A percentile compares a stretch with the other conserved stretches of the same genome.
phyloP scores from a whole-genome alignment of 2,797 vertebrate species.

The Neosilurus mollespiculum region DNA sequence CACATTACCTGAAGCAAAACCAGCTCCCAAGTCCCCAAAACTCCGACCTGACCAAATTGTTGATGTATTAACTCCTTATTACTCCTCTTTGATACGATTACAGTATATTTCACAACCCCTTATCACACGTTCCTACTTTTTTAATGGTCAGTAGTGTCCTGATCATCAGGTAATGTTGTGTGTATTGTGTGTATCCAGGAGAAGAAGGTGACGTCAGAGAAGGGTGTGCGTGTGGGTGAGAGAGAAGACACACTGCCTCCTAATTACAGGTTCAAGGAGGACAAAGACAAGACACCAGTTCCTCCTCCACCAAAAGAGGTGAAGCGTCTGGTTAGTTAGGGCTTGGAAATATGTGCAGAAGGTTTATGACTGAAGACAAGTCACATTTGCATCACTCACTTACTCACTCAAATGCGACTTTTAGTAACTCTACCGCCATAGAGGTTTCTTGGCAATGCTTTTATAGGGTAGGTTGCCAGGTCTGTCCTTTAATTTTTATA shows the following conservation, averaged over 20 bases:
- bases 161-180: background rate
- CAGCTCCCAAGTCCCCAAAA: conserved; percentile 63
- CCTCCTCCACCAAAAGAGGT: conserved; percentile 46
- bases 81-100: too few species aligned
- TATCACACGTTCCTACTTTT: background rate
- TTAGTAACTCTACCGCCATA: too few species aligned
- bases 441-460: too few species aligned
- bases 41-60: conserved; percentile 70
- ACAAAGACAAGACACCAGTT: conserved; percentile 8
- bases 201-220: conserved; percentile 31
- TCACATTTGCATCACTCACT: too few species aligned
- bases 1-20: conserved; percentile 56
- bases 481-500: too few species aligned
- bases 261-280: conserved; percentile 42
- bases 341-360: too few species aligned
- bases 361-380: too few species aligned
- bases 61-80: conserved; percentile 55
- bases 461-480: too few species aligned
- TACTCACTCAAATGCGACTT: too few species aligned
- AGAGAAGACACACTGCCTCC: conserved; percentile 49
- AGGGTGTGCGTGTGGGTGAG: conserved; percentile 49
- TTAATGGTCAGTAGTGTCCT: background rate
- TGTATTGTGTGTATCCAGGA: conserved; percentile 6
- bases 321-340: background rate
- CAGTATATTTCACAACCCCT: background rate